Evolutionary conservation across 2,888 invertebrate genomes (phyloP).

Genomic region (Dioctria linearis): DNA sequence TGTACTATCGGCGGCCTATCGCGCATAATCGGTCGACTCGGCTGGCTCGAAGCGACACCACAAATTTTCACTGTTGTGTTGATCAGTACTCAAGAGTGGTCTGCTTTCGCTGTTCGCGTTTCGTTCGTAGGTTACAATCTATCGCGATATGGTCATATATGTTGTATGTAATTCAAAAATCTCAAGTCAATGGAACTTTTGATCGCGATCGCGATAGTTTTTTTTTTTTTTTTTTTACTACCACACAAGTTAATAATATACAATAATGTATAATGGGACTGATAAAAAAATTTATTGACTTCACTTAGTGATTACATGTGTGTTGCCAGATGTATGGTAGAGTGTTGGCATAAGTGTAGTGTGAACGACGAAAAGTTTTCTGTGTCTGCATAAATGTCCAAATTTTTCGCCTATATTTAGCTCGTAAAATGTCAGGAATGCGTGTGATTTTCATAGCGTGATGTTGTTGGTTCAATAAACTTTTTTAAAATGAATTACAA

Average conservation of each 20-base stretch:
- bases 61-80: neutral
- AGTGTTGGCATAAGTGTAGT: neutral
- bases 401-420: slow-evolving; percentile 47
- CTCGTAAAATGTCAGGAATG: slow-evolving; percentile 39
- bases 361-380: slow-evolving; percentile 10
- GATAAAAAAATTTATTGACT: slow-evolving; percentile 28
- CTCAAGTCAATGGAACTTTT: slow-evolving; percentile 46
- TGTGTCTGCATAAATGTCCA: slow-evolving; percentile 21
- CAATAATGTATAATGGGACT: neutral
- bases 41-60: neutral
- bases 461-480: slow-evolving; percentile 37
- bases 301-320: slow-evolving; percentile 8
- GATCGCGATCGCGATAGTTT: slow-evolving; percentile 39
- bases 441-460: slow-evolving; percentile 30
- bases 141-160: slow-evolving; percentile 23
- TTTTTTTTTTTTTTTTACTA: neutral
- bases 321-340: slow-evolving; percentile 19
- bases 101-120: slow-evolving; percentile 15
- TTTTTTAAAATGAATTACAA: slow-evolving; percentile 24
- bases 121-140: neutral
- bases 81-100: slow-evolving; percentile 21
- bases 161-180: slow-evolving; percentile 2
- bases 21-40: no score
- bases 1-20: neutral
- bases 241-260: slow-evolving; percentile 14